Evolutionary conservation across 1,140 invertebrate species (phyloP).

Genomic region (Oedothorax gibbosus): DNA sequence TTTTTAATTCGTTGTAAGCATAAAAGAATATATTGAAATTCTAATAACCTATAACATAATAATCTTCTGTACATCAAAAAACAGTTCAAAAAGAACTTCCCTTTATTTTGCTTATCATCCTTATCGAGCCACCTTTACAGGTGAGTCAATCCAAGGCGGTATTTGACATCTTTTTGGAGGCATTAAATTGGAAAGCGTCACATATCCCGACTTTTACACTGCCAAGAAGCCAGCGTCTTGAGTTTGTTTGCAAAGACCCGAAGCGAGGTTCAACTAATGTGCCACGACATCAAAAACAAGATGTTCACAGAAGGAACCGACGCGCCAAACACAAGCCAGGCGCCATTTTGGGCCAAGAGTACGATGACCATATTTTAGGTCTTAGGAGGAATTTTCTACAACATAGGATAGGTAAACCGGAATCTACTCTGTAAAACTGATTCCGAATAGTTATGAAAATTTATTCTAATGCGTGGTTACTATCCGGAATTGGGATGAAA

Average conservation of each 20-base stretch:
- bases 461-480: too few relatives aligned
- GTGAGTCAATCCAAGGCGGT: constrained; percentile 13
- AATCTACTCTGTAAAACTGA: background rate
- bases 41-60: too few relatives aligned
- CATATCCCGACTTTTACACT: constrained; percentile 35
- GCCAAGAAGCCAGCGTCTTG: constrained; percentile 44
- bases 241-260: constrained; percentile 34
- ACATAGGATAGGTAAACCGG: too few relatives aligned
- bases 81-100: too few relatives aligned
- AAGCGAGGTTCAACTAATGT: constrained; percentile 49
- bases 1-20: too few relatives aligned
- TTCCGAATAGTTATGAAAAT: too few relatives aligned
- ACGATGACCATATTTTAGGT: background rate
- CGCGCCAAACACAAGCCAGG: background rate
- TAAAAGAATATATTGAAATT: too few relatives aligned
- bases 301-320: constrained; percentile 25
- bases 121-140: background rate
- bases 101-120: too few relatives aligned
- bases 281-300: constrained; percentile 51
- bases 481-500: too few relatives aligned
- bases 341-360: constrained; percentile 18
- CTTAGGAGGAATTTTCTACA: background rate
- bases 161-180: constrained; percentile 27
- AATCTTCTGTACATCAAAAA: too few relatives aligned
- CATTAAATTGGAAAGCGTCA: constrained; percentile 58